A percentile compares a stretch with the other conserved stretches of the same genome.
Evolutionary conservation across 2,888 invertebrate species (phyloP).

Genomic region (Pandemis corylana): DNA sequence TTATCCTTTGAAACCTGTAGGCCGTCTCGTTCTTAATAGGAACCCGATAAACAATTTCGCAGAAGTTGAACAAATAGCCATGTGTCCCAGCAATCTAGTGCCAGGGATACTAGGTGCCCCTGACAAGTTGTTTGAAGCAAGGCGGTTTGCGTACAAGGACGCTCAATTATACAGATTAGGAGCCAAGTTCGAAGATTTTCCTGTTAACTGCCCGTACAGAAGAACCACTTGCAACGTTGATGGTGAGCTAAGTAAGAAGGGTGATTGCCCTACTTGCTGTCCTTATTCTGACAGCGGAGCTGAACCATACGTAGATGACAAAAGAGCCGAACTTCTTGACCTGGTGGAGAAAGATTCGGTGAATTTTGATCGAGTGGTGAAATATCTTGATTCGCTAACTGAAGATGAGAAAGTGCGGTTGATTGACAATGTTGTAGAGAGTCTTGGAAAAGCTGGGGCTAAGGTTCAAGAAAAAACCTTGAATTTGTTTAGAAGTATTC

Average conservation of each 20-base stretch:
- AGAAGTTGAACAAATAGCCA: constrained; percentile 95
- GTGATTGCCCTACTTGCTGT: constrained; percentile 84
- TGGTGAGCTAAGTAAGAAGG: constrained; percentile 76
- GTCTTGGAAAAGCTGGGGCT: constrained; percentile 88
- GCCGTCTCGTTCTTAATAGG: constrained; percentile 90
- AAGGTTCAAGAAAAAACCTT: constrained; percentile 84
- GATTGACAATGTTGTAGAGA: constrained; percentile 90
- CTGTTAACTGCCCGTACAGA: constrained; percentile 95
- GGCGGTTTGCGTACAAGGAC: constrained; percentile 93
- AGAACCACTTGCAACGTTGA: constrained; percentile 92
- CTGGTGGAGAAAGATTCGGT: constrained; percentile 89
- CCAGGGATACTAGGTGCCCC: constrained; percentile 95
- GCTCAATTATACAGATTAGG: constrained; percentile 93
- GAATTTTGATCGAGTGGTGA: constrained; percentile 91
- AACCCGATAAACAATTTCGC: constrained; percentile 95
- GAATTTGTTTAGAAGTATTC: constrained; percentile 91
- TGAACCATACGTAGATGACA: constrained; percentile 85
- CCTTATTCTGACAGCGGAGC: constrained; percentile 97
- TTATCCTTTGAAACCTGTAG: constrained; percentile 92
- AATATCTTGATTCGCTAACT: constrained; percentile 90
- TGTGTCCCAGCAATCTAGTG: constrained; percentile 92
- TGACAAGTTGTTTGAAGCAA: constrained; percentile 93
- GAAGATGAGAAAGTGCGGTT: constrained; percentile 88
- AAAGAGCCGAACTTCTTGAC: constrained; percentile 77
- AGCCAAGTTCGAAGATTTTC: constrained; percentile 93